Conservation (phyloP, 2,888 invertebrate species). For the Lithophane ornitopus region DNA sequence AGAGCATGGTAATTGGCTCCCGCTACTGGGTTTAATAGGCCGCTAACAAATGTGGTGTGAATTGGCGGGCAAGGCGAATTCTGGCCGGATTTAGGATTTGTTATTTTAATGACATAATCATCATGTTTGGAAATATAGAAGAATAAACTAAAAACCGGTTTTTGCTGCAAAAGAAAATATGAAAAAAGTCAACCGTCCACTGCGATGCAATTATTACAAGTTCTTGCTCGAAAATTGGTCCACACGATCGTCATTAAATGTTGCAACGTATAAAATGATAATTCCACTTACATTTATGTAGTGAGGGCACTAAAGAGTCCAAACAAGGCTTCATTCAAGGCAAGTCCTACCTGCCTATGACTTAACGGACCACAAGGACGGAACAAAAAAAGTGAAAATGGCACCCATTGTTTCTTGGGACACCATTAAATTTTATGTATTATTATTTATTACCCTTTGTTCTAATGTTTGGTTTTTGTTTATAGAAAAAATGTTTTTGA, state of each 20-base stretch:
- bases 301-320: constrained; percentile 53
- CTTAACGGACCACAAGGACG: constrained; percentile 80
- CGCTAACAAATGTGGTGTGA: constrained; percentile 84
- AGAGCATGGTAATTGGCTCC: constrained; percentile 81
- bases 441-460: constrained; percentile 81
- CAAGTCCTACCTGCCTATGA: constrained; percentile 76
- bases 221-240: constrained; percentile 54
- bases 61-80: constrained; percentile 68
- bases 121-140: background rate
- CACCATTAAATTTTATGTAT: constrained; percentile 78
- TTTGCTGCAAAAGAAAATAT: background rate
- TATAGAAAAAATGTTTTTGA: constrained; percentile 54
- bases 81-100: constrained; percentile 56
- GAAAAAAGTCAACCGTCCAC: background rate
- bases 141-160: background rate
- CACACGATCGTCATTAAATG: constrained; percentile 56
- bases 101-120: constrained; percentile 36
- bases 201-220: constrained; percentile 36
- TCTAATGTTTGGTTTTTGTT: constrained; percentile 66
- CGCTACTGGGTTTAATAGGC: constrained; percentile 83
- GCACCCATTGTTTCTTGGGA: constrained; percentile 80
- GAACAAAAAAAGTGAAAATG: constrained; percentile 75
- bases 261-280: constrained; percentile 57
- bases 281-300: constrained; percentile 61
- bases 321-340: constrained; percentile 72